Conservation (phyloP, 2,888 invertebrate species). For the Acheta domesticus region DNA sequence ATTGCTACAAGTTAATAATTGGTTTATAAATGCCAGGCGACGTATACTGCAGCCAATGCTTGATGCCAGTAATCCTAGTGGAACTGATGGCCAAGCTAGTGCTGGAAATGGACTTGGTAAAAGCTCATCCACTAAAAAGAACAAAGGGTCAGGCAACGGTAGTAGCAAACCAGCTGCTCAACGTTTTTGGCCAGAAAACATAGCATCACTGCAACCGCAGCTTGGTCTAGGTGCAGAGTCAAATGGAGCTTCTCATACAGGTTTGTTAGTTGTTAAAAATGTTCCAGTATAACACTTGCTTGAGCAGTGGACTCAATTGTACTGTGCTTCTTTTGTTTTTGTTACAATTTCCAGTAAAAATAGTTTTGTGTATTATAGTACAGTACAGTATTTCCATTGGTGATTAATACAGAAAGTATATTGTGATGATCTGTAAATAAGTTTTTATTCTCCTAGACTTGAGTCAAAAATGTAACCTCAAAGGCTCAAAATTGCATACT, state of each 20-base stretch:
- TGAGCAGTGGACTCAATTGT: not conserved
- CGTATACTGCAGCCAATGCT: conserved; percentile 90
- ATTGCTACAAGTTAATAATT: conserved; percentile 83
- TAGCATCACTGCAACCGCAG: conserved; percentile 59
- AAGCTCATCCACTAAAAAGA: conserved; percentile 54
- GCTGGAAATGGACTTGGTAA: conserved; percentile 45
- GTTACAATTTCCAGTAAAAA: too few relatives aligned
- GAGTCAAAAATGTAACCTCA: too few relatives aligned
- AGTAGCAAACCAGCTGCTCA: conserved; percentile 58
- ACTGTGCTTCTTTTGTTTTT: not conserved
- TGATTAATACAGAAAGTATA: too few relatives aligned
- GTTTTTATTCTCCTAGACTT: too few relatives aligned
- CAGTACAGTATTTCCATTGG: too few relatives aligned
- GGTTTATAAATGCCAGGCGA: conserved; percentile 91
- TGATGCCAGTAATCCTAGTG: conserved; percentile 60
- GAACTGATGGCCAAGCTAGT: conserved; percentile 27
- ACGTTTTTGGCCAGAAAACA: conserved; percentile 71
- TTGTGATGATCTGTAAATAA: too few relatives aligned
- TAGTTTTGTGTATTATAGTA: too few relatives aligned
- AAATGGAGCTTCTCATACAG: conserved; percentile 32
- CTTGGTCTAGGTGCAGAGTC: conserved; percentile 38
- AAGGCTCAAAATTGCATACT: too few relatives aligned
- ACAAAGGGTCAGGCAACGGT: conserved; percentile 44
- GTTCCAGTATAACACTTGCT: not conserved
- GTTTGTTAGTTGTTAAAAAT: not conserved